Conservation (phyloP, 2,113 vertebrate genomes). For the Oryzias celebensis region DNA sequence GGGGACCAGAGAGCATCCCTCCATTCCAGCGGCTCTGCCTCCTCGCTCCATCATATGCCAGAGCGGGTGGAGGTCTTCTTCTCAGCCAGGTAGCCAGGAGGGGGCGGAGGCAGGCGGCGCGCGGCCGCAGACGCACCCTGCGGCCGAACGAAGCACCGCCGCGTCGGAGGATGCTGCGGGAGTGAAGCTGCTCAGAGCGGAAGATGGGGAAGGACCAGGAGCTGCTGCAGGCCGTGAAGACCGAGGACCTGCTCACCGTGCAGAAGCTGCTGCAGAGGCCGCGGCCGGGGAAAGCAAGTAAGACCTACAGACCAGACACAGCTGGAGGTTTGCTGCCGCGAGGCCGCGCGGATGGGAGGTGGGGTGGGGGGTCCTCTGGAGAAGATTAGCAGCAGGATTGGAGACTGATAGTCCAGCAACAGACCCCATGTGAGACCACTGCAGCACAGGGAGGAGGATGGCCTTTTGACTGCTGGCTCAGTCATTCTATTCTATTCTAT, state of each 20-base stretch:
- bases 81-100: slow-evolving; percentile 40
- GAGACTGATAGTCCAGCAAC: slow-evolving; percentile 48
- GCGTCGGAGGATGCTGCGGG: slow-evolving; percentile 77
- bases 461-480: slow-evolving; percentile 8
- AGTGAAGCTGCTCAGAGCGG: slow-evolving; percentile 70
- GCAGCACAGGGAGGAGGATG: slow-evolving; percentile 47
- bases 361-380: slow-evolving; percentile 28
- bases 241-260: slow-evolving; percentile 92
- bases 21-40: slow-evolving; percentile 40
- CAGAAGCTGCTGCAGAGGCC: slow-evolving; percentile 97
- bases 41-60: slow-evolving; percentile 46
- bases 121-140: slow-evolving; percentile 63
- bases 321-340: neutral
- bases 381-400: slow-evolving; percentile 41
- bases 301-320: slow-evolving; percentile 53
- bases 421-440: slow-evolving; percentile 53
- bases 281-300: slow-evolving; percentile 93
- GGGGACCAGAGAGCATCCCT: slow-evolving; percentile 58
- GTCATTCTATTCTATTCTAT: neutral
- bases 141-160: slow-evolving; percentile 56
- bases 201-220: slow-evolving; percentile 98
- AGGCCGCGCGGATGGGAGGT: neutral
- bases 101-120: slow-evolving; percentile 45
- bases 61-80: slow-evolving; percentile 39
- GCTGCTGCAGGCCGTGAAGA: slow-evolving; percentile 96